Conservation (phyloP, 2,888 invertebrate species). For the Heteropelma amictum region DNA sequence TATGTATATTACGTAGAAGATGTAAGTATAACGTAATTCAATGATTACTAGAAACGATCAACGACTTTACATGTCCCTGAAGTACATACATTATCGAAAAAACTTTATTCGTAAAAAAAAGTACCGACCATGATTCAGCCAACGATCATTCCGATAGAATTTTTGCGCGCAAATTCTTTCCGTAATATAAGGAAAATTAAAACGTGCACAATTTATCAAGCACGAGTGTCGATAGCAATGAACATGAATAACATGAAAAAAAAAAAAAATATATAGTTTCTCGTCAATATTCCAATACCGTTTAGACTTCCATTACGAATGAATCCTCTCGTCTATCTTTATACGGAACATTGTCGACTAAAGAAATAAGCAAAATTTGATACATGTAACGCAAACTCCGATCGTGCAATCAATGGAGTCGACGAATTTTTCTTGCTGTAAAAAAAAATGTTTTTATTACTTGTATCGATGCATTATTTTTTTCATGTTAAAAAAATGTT, state of each 20-base stretch:
- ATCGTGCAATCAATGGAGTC: not conserved
- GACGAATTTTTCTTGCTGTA: not conserved
- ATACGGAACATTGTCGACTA: not conserved
- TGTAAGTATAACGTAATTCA: conserved; percentile 25
- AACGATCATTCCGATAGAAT: not conserved
- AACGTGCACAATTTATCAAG: not conserved
- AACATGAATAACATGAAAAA: conserved; percentile 10
- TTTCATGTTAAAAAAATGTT: no score
- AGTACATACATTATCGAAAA: conserved; percentile 2
- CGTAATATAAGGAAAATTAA: conserved; percentile 11
- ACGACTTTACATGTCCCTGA: conserved; percentile 5
- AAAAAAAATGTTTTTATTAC: not conserved
- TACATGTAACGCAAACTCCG: not conserved
- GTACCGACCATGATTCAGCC: not conserved
- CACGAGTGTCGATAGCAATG: conserved; percentile 4
- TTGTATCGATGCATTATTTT: no score
- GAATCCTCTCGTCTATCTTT: not conserved
- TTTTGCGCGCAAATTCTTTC: conserved; percentile 30
- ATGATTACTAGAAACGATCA: conserved; percentile 29
- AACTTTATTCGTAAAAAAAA: not conserved
- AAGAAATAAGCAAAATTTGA: conserved; percentile 5
- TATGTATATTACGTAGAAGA: conserved; percentile 43
- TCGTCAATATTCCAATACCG: conserved; percentile 52
- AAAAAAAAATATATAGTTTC: conserved; percentile 36
- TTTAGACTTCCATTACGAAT: conserved; percentile 10